Percentiles rank a stretch among this genome's conserved stretches.
Evolutionary conservation across 2,113 vertebrate genomes (phyloP).

Genomic region (Furnarius figulus): DNA sequence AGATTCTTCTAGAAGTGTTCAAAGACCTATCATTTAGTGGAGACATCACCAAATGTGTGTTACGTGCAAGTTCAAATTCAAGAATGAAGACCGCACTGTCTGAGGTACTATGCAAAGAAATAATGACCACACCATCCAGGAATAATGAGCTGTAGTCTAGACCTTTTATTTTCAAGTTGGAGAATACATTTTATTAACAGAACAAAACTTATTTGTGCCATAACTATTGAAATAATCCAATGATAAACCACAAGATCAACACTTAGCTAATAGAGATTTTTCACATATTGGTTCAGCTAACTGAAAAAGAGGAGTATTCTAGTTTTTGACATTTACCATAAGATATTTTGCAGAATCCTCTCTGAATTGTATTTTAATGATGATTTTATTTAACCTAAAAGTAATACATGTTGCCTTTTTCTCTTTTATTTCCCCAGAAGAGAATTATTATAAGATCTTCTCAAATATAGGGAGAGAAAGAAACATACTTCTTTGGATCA

Average conservation of each 20-base stretch:
- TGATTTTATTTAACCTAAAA: not conserved
- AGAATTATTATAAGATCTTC: not conserved
- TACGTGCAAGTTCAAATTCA: not conserved
- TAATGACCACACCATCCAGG: not conserved
- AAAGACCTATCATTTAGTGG: not conserved
- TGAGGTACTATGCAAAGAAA: not conserved
- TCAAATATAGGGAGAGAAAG: not conserved
- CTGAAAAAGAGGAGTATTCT: not conserved
- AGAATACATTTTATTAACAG: not conserved
- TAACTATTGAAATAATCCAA: not conserved
- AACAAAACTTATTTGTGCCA: not conserved
- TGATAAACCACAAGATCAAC: not conserved
- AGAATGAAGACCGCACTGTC: not conserved
- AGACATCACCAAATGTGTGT: not conserved
- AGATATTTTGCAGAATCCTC: not conserved
- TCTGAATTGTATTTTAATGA: not conserved
- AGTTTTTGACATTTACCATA: not conserved
- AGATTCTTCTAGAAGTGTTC: not conserved
- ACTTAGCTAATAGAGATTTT: not conserved
- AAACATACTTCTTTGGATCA: not conserved
- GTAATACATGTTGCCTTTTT: not conserved
- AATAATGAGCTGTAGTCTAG: not conserved
- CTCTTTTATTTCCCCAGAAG: not conserved
- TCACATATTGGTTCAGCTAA: not conserved
- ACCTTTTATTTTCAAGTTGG: not conserved